Base-by-base conservation (phyloP, 2,888 invertebrate genomes). In the Cataglyphis altisquamis region DNA sequence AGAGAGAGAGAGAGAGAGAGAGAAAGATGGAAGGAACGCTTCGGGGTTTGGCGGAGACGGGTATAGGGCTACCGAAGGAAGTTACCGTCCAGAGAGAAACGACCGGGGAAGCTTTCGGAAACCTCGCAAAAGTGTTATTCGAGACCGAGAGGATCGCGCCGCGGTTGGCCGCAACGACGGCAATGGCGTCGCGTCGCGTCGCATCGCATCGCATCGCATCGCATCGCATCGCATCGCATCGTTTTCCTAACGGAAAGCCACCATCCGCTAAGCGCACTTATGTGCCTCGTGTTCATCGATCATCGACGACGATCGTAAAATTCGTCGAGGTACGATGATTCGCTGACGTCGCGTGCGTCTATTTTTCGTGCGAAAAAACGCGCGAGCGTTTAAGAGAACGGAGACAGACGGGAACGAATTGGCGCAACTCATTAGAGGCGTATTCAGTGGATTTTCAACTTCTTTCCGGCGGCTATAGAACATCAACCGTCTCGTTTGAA, bases 281-380 rank as follows among this genome's bases (percentile, higher is more conserved):
- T 12, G 12, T 9, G 21, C 41, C 18, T 83, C 81, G 84, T 90
- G 90, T 92, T 91, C 93, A 93, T 93, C 92, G 92, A 94, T 93
- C 93, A 93, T 91, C 89, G 87, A 39, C 91, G 86, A 93, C 93
- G 91, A n/a, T n/a, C 18, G n/a, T 52, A 52, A 92, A 92, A 89
- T 89, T 87, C 86, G 86, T 90, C 88, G 83, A 88, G 90, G 87
- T 88, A 89, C 18, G 90, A 91, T 90, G 90, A 90, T 92, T 18
- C 91, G 89, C 57, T 4, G 39, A 45, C 12, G 4, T 45, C 29
- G 67, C 63, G 15, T 9, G 48, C 21, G 25, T 55, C 29, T 29
- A 15, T 32, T 36, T 66, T 32, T 45, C 25, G 21, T 10, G 73
- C 41, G 45, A 77, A 55, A 66, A 77, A 57, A 70, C 39, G 18